These are phyloP conservation scores for Meleagris gallopavo DNA, from an alignment of 2,113 vertebrate species.

Conservation along the genomic window DNA sequence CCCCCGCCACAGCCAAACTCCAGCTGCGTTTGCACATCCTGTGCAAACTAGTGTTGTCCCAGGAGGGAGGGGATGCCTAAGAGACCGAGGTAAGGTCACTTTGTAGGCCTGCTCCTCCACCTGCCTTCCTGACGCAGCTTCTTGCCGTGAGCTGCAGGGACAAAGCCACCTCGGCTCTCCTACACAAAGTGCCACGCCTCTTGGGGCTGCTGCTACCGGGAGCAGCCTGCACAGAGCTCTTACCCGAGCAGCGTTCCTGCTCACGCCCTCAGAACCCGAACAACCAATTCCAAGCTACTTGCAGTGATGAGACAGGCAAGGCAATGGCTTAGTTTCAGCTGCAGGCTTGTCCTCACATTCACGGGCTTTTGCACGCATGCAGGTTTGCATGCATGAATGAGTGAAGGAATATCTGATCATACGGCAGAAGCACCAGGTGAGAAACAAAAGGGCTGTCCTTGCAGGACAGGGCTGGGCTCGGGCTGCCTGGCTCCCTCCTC, in stretches of 20 bases:
- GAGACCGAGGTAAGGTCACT: neutral
- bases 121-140: neutral
- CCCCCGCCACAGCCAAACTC: neutral
- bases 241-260: neutral
- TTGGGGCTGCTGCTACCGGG: neutral
- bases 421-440: neutral
- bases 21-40: neutral
- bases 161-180: fast-evolving
- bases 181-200: fast-evolving
- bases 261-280: neutral
- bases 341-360: neutral
- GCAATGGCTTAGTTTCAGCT: neutral
- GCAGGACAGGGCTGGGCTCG: neutral
- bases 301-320: neutral
- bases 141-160: fast-evolving
- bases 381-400: neutral
- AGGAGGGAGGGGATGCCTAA: neutral
- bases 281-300: neutral
- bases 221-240: neutral
- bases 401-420: neutral
- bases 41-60: fast-evolving
- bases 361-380: neutral
- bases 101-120: neutral
- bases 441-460: neutral
- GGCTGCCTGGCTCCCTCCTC: neutral